These are phyloP conservation scores for Stenopsyche tienmushanensis DNA, from an alignment of 1,140 invertebrate species.

Conservation along the genomic window DNA sequence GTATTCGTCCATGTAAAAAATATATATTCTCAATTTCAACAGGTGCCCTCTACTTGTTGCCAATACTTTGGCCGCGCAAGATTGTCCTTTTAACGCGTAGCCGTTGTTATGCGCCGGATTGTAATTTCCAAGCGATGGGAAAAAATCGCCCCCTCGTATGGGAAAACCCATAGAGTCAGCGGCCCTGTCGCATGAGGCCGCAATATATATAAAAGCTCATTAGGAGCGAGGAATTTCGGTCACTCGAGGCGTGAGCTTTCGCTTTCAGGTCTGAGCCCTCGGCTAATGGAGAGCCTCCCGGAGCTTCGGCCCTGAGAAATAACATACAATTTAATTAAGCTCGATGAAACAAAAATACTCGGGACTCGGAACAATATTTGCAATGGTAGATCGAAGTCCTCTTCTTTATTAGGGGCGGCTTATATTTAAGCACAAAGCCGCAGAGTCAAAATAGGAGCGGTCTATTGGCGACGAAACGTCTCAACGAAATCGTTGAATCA, in stretches of 20 bases:
- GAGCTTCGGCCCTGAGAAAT: background rate
- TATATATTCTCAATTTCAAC: constrained; percentile 5
- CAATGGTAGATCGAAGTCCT: no score
- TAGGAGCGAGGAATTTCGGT: constrained; percentile 17
- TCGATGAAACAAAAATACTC: background rate
- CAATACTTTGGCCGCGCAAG: background rate
- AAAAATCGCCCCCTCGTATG: no score
- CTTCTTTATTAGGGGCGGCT: no score
- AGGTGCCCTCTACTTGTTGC: constrained; percentile 24
- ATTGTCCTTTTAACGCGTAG: background rate
- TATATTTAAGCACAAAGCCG: no score
- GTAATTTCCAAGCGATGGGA: no score
- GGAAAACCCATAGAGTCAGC: no score
- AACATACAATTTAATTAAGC: constrained; percentile 16
- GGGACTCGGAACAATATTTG: no score
- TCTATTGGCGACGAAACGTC: no score
- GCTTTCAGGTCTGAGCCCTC: background rate
- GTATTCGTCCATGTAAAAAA: background rate
- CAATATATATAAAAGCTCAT: constrained; percentile 15
- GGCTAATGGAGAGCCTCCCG: background rate
- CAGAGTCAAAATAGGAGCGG: no score
- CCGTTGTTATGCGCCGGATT: background rate
- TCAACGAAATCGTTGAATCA: no score
- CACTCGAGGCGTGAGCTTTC: constrained; percentile 2
- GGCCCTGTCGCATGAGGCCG: no score